Base-by-base conservation (phyloP, 2,113 vertebrate genomes). In the Climacteris rufus region DNA sequence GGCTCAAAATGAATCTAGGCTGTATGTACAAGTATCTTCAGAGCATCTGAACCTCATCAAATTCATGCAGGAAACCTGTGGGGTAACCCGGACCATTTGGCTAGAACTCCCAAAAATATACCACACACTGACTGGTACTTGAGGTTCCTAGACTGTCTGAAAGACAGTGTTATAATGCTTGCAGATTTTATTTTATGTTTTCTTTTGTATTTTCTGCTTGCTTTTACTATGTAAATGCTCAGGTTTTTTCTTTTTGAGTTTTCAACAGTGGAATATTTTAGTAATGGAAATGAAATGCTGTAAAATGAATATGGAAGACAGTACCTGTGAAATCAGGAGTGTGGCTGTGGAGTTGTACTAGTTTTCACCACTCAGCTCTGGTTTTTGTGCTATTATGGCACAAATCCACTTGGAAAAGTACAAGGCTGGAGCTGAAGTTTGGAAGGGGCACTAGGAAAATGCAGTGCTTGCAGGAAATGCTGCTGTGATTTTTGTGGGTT, bases 401-500 rank as follows among this genome's bases (percentile, higher is more conserved):
- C 57, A 84, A 91, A 70, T 61, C 30, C 35, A n/a, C 23, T 75
- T 71, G 35, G 45, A 63, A 75, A 88, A 66, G 8, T 59, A 21
- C n/a, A 42, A 59, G 20, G 18, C 28, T 89, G 40, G 53, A 89
- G 24, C 33, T 77, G 12, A 42, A 64, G 18, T 35, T 64, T 82
- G 52, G 52, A 78, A 82, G 20, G 63, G 30, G 28, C 60, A 54
- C 23, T 71, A 71, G 61, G 53, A 82, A 94, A 93, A 82, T 65
- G 44, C 57, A 71, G 25, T 13, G n/a, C 13, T 72, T 77, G 78
- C 61, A 88, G 75, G 66, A 91, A 92, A 94, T 11, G 22, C 44
- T 93, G 87, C 27, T 83, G n/a, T 68, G 57, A 79, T 83, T 94
- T 93, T 68, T 63, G 50, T 63, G 64, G 25, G 30, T 24, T 93